These are phyloP conservation scores for Hiodon alosoides DNA, from an alignment of 2,113 vertebrate species.

Conservation along the genomic window DNA sequence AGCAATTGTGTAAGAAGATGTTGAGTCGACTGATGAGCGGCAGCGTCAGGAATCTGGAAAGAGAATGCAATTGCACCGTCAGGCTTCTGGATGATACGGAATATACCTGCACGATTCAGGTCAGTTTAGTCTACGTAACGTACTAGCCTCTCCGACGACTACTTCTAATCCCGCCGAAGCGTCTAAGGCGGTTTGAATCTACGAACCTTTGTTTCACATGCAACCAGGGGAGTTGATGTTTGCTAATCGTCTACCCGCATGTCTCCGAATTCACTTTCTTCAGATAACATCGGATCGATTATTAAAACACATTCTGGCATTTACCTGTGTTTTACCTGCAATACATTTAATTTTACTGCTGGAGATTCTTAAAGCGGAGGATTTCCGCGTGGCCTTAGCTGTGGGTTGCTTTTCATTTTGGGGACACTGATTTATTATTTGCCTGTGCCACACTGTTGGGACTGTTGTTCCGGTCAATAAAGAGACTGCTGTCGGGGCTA, in stretches of 20 bases:
- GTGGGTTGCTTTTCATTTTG: too few species aligned
- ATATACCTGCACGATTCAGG: conserved; percentile 93
- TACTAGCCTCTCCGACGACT: neutral
- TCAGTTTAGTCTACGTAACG: conserved; percentile 46
- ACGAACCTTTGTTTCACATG: conserved; percentile 31
- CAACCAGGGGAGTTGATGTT: conserved; percentile 19
- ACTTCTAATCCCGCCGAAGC: conserved; percentile 26
- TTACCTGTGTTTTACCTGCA: neutral
- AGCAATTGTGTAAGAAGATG: conserved; percentile 71
- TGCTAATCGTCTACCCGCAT: conserved; percentile 28
- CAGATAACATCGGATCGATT: neutral
- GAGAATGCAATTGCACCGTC: conserved; percentile 92
- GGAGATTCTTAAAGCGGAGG: neutral
- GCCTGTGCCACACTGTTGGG: too few species aligned
- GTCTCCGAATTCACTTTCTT: conserved; percentile 16
- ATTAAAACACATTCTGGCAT: neutral
- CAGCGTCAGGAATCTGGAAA: conserved; percentile 91
- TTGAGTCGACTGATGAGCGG: conserved; percentile 93
- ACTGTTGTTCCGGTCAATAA: too few species aligned
- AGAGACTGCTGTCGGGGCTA: too few species aligned
- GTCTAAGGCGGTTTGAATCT: neutral
- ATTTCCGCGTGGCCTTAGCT: too few species aligned
- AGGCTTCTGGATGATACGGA: conserved; percentile 94
- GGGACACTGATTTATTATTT: too few species aligned
- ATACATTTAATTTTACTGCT: neutral